Evolutionary conservation across 2,797 vertebrate genomes (phyloP).

Genomic region (Moxostoma hubbsi): DNA sequence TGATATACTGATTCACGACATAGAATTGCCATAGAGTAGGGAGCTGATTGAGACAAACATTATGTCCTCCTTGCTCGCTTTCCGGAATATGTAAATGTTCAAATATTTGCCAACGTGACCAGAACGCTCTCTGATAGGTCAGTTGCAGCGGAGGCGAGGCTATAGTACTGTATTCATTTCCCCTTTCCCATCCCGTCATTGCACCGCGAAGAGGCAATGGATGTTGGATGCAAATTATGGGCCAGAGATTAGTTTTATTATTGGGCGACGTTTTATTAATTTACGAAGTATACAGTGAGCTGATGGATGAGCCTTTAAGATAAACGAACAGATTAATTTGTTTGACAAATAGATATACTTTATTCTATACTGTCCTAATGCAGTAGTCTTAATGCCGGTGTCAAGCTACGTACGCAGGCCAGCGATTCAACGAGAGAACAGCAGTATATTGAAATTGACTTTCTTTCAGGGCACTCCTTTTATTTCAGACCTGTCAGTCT

Average conservation of each 20-base stretch:
- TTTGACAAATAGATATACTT: background rate
- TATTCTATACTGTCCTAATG: background rate
- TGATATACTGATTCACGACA: no score
- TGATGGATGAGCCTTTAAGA: background rate
- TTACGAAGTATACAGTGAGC: background rate
- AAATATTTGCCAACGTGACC: background rate
- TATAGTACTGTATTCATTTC: slow-evolving; percentile 12
- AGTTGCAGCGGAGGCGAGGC: slow-evolving; percentile 8
- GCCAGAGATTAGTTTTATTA: background rate
- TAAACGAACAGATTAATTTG: background rate
- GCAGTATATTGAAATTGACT: background rate
- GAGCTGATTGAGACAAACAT: no score
- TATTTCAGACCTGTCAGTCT: slow-evolving; percentile 2
- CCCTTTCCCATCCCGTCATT: background rate
- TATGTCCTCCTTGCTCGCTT: background rate
- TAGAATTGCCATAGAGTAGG: no score
- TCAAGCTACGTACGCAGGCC: slow-evolving; percentile 1
- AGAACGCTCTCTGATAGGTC: slow-evolving; percentile 14
- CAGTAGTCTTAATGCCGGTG: background rate
- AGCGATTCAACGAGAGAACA: background rate
- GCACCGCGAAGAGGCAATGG: background rate
- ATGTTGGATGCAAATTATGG: background rate
- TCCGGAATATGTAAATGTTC: background rate
- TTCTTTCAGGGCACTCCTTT: background rate
- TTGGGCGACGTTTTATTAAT: background rate